phyloP scores from a whole-genome alignment of 2,888 invertebrate genomes.

The Gnatocerus cornutus region DNA sequence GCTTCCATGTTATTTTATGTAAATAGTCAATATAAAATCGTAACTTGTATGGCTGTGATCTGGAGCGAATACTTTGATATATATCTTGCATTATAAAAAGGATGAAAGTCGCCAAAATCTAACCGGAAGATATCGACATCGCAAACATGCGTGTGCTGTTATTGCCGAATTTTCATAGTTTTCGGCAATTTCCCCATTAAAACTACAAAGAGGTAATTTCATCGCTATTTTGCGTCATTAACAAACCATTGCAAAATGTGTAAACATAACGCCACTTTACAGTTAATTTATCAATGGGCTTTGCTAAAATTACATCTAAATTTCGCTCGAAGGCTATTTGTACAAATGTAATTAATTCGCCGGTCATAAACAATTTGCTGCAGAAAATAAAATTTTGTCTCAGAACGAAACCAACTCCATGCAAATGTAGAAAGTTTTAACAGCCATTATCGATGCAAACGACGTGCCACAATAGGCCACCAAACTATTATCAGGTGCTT shows the following conservation, averaged over 20 bases:
- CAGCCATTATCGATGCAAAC: too few relatives aligned
- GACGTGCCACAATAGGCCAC: too few relatives aligned
- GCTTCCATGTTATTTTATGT: constrained; percentile 37
- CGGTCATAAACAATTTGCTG: too few relatives aligned
- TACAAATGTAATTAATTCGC: neutral
- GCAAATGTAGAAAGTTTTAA: too few relatives aligned
- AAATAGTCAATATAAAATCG: constrained; percentile 39
- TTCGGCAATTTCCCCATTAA: too few relatives aligned
- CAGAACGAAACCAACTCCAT: too few relatives aligned
- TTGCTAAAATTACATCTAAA: neutral
- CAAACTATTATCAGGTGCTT: too few relatives aligned
- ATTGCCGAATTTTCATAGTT: too few relatives aligned
- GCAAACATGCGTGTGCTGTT: neutral
- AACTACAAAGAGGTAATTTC: too few relatives aligned
- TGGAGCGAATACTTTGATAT: constrained; percentile 34
- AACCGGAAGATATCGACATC: constrained; percentile 19
- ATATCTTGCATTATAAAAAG: constrained; percentile 28
- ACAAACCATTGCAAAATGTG: too few relatives aligned
- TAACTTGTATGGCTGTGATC: constrained; percentile 28
- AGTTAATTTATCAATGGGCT: neutral
- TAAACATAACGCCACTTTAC: too few relatives aligned
- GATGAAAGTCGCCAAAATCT: constrained; percentile 3
- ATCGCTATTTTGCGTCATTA: neutral
- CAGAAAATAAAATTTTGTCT: too few relatives aligned
- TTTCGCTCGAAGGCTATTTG: neutral